phyloP scores from a whole-genome alignment of 92 coral and sea anemone species.

The Heliopora coerulea region DNA sequence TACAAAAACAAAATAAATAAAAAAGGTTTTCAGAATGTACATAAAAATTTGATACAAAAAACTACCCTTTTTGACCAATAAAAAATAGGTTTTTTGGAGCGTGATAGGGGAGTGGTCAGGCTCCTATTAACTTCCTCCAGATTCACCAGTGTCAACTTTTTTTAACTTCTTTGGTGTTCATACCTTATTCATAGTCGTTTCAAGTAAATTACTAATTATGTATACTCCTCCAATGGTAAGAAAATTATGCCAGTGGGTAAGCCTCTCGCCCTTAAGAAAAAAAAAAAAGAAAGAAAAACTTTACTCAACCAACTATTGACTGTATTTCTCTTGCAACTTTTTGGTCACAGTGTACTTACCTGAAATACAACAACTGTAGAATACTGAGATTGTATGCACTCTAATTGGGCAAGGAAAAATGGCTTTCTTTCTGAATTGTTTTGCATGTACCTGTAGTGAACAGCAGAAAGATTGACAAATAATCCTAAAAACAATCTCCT shows the following conservation, averaged over 20 bases:
- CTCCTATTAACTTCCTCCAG: no score
- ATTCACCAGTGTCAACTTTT: no score
- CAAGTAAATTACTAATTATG: slow-evolving; percentile 48
- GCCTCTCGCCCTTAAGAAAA: slow-evolving; percentile 60
- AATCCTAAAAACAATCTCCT: no score
- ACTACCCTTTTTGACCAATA: no score
- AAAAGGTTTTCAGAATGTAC: no score
- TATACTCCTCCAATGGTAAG: slow-evolving; percentile 58
- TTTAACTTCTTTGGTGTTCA: no score
- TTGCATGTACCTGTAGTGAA: not conserved
- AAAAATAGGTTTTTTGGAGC: no score
- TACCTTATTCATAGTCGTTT: slow-evolving; percentile 88
- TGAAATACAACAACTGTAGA: slow-evolving; percentile 56
- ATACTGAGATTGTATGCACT: slow-evolving; percentile 48
- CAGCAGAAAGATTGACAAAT: no score
- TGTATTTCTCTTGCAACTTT: no score
- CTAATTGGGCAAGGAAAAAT: slow-evolving; percentile 66
- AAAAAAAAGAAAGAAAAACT: not conserved
- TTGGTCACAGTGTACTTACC: slow-evolving; percentile 48
- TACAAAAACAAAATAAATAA: no score
- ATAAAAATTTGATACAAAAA: no score
- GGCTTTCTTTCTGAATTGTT: slow-evolving; percentile 52
- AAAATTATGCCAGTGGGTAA: slow-evolving; percentile 65
- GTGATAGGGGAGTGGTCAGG: no score
- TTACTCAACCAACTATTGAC: not conserved